Conservation (phyloP, 2,888 invertebrate genomes). For the Agrypnus murinus region DNA sequence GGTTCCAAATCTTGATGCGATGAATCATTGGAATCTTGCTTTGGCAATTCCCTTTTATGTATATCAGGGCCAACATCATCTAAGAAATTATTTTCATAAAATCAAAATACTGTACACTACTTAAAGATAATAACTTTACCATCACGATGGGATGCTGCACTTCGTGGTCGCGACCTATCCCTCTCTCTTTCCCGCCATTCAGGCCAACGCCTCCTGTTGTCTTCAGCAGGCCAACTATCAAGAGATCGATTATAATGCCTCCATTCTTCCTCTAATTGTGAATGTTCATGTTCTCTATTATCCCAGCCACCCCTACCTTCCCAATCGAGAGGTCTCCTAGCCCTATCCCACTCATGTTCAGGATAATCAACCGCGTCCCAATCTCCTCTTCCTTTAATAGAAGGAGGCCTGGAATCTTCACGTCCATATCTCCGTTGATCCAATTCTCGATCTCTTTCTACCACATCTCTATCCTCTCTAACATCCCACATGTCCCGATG, state of each 20-base stretch:
- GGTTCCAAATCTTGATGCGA: constrained; percentile 39
- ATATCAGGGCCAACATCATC: constrained; percentile 33
- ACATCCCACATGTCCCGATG: constrained; percentile 68
- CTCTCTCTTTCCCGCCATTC: constrained; percentile 68
- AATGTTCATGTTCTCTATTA: constrained; percentile 64
- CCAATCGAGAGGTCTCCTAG: constrained; percentile 75
- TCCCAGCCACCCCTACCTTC: constrained; percentile 69
- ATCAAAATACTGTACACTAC: neutral
- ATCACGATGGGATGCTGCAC: constrained; percentile 68
- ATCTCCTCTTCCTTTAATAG: constrained; percentile 64
- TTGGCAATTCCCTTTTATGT: constrained; percentile 59
- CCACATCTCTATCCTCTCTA: constrained; percentile 63
- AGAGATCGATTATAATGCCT: constrained; percentile 65
- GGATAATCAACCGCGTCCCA: constrained; percentile 67
- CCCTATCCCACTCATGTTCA: constrained; percentile 71
- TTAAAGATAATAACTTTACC: too few relatives aligned
- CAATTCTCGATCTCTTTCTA: constrained; percentile 64
- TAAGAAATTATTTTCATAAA: constrained; percentile 14
- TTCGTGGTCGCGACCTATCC: constrained; percentile 71
- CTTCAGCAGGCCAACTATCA: constrained; percentile 72
- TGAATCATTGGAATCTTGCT: constrained; percentile 45
- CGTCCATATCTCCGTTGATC: constrained; percentile 64
- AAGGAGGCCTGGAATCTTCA: constrained; percentile 61
- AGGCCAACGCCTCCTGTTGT: constrained; percentile 73
- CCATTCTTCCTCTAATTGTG: constrained; percentile 68